Evolutionary conservation across 1,140 invertebrate species (phyloP).

Genomic region (Drosophila ogumai): DNA sequence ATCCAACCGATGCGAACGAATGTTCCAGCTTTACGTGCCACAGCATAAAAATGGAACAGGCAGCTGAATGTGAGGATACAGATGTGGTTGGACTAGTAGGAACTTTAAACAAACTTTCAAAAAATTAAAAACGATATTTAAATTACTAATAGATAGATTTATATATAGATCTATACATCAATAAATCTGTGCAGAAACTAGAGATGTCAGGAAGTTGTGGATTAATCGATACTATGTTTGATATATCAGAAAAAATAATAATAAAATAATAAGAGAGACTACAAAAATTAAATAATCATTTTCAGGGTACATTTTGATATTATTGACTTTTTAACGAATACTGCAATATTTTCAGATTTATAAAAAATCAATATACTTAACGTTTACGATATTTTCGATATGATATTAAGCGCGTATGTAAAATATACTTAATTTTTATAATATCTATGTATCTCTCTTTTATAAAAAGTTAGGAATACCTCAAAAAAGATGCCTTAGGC

Average conservation of each 20-base stretch:
- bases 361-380: not conserved
- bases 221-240: too few species aligned
- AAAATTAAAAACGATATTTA: not conserved
- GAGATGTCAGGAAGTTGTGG: not conserved
- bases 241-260: too few species aligned
- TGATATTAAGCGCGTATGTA: too few species aligned
- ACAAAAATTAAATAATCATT: too few species aligned
- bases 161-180: not conserved
- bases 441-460: too few species aligned
- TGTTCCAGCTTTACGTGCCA: conserved; percentile 67
- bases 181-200: not conserved
- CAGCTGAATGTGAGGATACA: conserved; percentile 16
- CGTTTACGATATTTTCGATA: not conserved
- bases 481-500: not conserved
- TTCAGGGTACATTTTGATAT: not conserved
- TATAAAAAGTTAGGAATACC: not conserved
- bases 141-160: not conserved
- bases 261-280: too few species aligned
- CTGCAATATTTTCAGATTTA: not conserved
- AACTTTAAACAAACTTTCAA: not conserved
- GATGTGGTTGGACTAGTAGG: not conserved
- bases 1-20: conserved; percentile 40
- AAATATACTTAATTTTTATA: too few species aligned
- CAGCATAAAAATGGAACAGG: conserved; percentile 80
- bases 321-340: not conserved